Conservation (phyloP, 53 echinoderm and acorn worm genomes). For the Paracentrotus lividus region DNA sequence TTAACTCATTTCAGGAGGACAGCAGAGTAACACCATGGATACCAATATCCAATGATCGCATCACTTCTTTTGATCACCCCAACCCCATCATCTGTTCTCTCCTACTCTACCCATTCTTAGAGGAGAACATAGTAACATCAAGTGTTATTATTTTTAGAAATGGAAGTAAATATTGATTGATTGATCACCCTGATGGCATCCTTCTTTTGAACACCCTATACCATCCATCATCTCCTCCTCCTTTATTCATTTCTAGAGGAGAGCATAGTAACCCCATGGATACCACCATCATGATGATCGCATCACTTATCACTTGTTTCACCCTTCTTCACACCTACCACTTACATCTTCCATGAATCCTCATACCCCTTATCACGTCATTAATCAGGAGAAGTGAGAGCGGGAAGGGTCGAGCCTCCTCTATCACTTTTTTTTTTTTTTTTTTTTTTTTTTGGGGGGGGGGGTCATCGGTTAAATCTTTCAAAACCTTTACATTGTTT, state of each 20-base stretch:
- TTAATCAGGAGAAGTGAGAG: neutral
- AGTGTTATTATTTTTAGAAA: neutral
- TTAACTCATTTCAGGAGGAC: neutral
- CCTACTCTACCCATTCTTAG: neutral
- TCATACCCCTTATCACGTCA: constrained; percentile 2
- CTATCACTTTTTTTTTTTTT: neutral
- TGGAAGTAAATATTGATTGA: neutral
- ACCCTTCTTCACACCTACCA: neutral
- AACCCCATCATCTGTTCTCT: neutral
- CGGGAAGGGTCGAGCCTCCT: neutral
- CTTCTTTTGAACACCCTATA: neutral
- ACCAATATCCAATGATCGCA: neutral
- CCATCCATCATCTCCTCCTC: neutral
- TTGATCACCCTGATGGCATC: neutral
- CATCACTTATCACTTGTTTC: constrained; percentile 29
- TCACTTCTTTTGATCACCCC: neutral
- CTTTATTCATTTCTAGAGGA: neutral
- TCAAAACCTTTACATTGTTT: neutral
- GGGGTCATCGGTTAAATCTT: too few species aligned
- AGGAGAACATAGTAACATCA: neutral
- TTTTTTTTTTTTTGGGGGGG: too few species aligned
- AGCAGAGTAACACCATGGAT: neutral
- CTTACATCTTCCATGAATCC: neutral
- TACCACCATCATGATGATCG: neutral
- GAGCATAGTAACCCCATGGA: neutral